A percentile compares a stretch with the other conserved stretches of the same genome.
phyloP scores from a whole-genome alignment of 1,140 invertebrate genomes.

The Scaptomyza hsui region DNA sequence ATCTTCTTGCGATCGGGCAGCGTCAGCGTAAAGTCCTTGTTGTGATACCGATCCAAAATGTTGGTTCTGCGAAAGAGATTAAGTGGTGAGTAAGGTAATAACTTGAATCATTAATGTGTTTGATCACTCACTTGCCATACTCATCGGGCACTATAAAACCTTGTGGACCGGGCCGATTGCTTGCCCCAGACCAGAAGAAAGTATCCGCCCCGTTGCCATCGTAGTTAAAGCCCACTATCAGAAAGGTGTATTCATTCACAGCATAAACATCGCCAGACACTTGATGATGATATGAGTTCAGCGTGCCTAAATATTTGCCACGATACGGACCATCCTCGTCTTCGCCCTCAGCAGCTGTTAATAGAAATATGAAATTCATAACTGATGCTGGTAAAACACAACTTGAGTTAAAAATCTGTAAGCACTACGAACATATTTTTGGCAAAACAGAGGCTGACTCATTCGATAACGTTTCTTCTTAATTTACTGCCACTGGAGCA shows the following conservation, averaged over 20 bases:
- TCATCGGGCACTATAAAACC: conserved; percentile 96
- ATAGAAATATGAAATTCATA: neutral
- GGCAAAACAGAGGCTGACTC: conserved; percentile 40
- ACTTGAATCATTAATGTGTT: too few species aligned
- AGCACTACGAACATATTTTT: conserved; percentile 41
- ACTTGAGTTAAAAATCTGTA: conserved; percentile 7
- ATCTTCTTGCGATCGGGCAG: conserved; percentile 95
- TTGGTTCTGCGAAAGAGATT: conserved; percentile 89
- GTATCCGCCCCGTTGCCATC: conserved; percentile 96
- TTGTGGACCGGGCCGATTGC: conserved; percentile 93
- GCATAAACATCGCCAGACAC: conserved; percentile 95
- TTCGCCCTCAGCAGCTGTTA: conserved; percentile 67
- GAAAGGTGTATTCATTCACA: conserved; percentile 93
- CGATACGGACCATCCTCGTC: conserved; percentile 89
- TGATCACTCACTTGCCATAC: conserved; percentile 90
- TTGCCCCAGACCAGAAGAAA: conserved; percentile 96
- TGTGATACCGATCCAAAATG: conserved; percentile 92
- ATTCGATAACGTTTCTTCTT: conserved; percentile 33
- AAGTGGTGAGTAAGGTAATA: too few species aligned
- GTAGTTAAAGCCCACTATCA: conserved; percentile 94
- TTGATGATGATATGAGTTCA: conserved; percentile 95
- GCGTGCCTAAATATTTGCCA: conserved; percentile 92
- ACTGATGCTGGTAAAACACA: conserved; percentile 31
- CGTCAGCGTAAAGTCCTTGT: conserved; percentile 92
- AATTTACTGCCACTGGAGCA: conserved; percentile 7